Base-by-base conservation (phyloP, 2,888 invertebrate genomes). In the Hypsopygia costalis region DNA sequence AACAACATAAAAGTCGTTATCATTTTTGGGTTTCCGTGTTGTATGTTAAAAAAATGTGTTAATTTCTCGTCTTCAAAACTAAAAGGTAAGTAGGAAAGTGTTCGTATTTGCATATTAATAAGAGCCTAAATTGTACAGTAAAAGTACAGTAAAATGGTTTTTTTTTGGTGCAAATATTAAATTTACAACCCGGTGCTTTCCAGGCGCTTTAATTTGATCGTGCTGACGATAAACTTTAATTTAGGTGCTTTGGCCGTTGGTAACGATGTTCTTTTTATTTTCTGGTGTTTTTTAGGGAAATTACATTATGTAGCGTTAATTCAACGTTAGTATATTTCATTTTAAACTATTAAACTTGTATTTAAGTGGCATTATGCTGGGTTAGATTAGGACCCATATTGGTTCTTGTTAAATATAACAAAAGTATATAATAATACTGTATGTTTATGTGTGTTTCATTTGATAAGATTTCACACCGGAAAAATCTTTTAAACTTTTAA, bases 1-100 rank as follows among this genome's bases (percentile, higher is more conserved):
- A 52, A 49, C 46, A 47, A 59, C 44, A 44, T 43, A 55, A 20
- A 37, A 33, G 57, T 58, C 62, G 58, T 70, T 73, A 70, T 70
- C 68, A 62, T 71, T 74, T 16, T 62, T 59, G 44, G 49, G 62
- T 73, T 70, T 78, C 65, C 69, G 69, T 66, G 57, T 59, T 64
- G 66, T 61, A 56, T 50, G 52, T 47, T 43, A 46, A 47, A 58
- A 63, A 58, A 51, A 45, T 35, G 32, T 35, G 39, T 37, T 46
- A 43, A 43, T 33, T 40, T 42, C 38, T n/a, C 12, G 39, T 34
- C 12, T 28, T 40, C 11, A 21, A 34, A 28, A 34, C n/a, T 28
- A 10, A 6, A 21, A 33, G 28, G 20, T 29, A 28, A 29, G 33
- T 20, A 6, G 11, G 11, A 32, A 38, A 9, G 22, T 16, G 12